Conservation (phyloP, 2,888 invertebrate genomes). For the Geotrupes spiniger region DNA sequence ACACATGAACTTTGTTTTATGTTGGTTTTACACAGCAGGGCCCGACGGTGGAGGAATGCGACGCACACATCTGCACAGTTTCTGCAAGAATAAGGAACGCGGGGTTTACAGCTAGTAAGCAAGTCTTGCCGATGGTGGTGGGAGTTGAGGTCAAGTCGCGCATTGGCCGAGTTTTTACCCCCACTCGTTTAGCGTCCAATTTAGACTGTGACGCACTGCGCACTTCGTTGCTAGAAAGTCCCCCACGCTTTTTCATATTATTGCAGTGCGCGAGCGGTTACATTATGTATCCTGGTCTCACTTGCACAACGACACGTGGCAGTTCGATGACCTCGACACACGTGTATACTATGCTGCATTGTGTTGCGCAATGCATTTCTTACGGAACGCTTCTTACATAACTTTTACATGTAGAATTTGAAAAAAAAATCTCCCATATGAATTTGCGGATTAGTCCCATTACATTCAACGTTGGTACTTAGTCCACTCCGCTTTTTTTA, state of each 20-base stretch:
- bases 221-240: conserved; percentile 30
- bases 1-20: neutral
- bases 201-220: conserved; percentile 33
- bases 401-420: no score
- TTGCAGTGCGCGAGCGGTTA: conserved; percentile 30
- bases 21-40: neutral
- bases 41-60: conserved; percentile 11
- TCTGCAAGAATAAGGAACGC: conserved; percentile 34
- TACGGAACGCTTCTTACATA: conserved; percentile 10
- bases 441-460: no score
- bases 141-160: conserved; percentile 27
- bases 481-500: no score
- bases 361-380: conserved; percentile 34
- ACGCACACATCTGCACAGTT: conserved; percentile 24
- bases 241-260: conserved; percentile 27
- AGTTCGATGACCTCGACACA: conserved; percentile 41
- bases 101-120: conserved; percentile 30
- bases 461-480: no score
- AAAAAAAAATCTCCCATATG: no score
- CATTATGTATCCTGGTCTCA: conserved; percentile 30
- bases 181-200: conserved; percentile 25
- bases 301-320: conserved; percentile 39
- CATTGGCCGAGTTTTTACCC: conserved; percentile 29
- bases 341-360: conserved; percentile 32
- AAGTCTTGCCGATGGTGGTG: conserved; percentile 24